Evolutionary conservation across 2,797 vertebrate genomes (phyloP).

Genomic region (Gephyroberyx darwinii): DNA sequence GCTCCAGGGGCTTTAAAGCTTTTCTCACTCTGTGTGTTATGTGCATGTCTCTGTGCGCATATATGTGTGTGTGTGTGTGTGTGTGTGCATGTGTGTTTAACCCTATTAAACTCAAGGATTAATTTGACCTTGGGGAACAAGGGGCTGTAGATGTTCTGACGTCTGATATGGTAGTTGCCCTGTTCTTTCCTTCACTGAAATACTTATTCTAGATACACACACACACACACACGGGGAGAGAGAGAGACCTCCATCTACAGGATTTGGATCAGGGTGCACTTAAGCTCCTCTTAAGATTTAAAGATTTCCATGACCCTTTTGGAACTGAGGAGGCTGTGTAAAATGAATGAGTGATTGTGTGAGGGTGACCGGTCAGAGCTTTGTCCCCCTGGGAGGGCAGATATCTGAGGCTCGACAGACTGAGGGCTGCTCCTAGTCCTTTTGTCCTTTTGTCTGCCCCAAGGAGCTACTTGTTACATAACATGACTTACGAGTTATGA

Average conservation of each 20-base stretch:
- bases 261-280: conserved; percentile 29
- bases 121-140: conserved; percentile 42
- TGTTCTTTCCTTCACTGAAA: conserved; percentile 15
- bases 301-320: conserved; percentile 30
- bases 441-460: conserved; percentile 7
- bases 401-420: conserved; percentile 19
- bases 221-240: background rate
- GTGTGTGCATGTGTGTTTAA: conserved; percentile 36
- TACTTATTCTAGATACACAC: conserved; percentile 8
- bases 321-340: conserved; percentile 18
- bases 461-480: conserved; percentile 53
- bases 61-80: conserved; percentile 6
- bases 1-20: conserved; percentile 43
- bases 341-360: conserved; percentile 28
- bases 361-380: conserved; percentile 20
- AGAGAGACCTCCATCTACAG: conserved; percentile 16
- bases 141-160: conserved; percentile 19
- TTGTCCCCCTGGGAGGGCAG: conserved; percentile 1
- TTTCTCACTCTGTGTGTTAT: conserved; percentile 25
- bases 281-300: conserved; percentile 26
- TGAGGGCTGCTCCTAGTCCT: conserved; percentile 6
- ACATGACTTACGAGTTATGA: conserved; percentile 53
- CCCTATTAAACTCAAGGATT: conserved; percentile 50
- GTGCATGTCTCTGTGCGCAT: background rate
- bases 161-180: conserved; percentile 9